Evolutionary conservation across 2,113 vertebrate species (phyloP).

Genomic region (Gallinago paraguaiae): DNA sequence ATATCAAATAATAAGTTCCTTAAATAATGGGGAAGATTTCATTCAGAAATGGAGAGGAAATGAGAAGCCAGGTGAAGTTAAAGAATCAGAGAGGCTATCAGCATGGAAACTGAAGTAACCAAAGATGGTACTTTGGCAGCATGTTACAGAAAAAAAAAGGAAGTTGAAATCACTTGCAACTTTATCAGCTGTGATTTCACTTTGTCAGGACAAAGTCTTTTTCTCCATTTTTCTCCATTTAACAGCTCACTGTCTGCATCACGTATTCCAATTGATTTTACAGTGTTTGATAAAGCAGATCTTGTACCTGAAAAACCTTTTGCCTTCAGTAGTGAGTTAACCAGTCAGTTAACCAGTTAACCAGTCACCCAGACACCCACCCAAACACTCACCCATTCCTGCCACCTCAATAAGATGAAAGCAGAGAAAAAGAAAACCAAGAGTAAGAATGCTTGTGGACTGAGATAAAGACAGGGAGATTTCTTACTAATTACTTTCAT

Average conservation of each 20-base stretch:
- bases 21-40: background rate
- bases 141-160: background rate
- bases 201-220: background rate
- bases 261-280: background rate
- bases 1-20: background rate
- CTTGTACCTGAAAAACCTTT: background rate
- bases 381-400: background rate
- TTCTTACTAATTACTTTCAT: background rate
- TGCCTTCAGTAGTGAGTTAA: background rate
- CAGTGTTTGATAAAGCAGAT: background rate
- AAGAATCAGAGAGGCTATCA: background rate
- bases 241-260: background rate
- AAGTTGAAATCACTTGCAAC: background rate
- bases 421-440: background rate
- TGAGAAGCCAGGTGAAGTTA: background rate
- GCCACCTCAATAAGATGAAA: background rate
- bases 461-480: background rate
- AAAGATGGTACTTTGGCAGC: background rate
- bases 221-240: background rate
- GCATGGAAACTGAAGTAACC: background rate
- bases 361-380: background rate
- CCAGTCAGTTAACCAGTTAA: background rate
- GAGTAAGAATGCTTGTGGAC: background rate
- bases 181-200: background rate
- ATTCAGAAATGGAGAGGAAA: background rate